phyloP scores from a whole-genome alignment of 2,113 vertebrate species.

The Crotalus tigris region DNA sequence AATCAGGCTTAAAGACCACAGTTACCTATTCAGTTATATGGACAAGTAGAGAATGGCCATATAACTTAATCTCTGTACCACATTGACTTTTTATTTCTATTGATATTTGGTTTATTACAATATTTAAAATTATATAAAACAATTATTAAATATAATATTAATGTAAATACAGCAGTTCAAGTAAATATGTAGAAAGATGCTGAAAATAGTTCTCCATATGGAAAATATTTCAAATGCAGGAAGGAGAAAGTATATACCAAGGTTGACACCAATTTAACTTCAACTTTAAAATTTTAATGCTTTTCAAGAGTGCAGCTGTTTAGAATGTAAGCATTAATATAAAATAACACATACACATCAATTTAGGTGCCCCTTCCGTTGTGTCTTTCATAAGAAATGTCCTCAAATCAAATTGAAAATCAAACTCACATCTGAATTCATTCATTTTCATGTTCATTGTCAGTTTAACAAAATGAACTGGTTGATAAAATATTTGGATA shows the following conservation, averaged over 20 bases:
- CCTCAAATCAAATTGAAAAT: constrained; percentile 4
- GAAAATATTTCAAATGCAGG: background rate
- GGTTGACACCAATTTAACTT: background rate
- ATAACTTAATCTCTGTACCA: background rate
- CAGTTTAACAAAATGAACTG: constrained; percentile 40
- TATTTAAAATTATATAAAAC: background rate
- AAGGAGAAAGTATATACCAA: background rate
- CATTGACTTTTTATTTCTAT: background rate
- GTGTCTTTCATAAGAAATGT: constrained; percentile 3
- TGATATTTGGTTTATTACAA: background rate
- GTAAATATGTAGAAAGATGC: background rate
- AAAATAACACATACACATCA: background rate
- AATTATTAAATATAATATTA: background rate
- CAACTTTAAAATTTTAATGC: background rate
- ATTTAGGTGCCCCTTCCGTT: background rate
- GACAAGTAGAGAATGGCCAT: background rate
- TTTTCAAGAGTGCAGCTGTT: background rate
- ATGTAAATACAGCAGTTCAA: background rate
- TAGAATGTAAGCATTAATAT: background rate
- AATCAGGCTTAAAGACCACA: background rate
- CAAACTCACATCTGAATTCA: constrained; percentile 7
- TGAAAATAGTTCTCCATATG: background rate
- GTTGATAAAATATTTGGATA: constrained; percentile 29
- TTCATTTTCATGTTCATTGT: constrained; percentile 22
- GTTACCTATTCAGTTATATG: background rate